These are phyloP conservation scores for Hydrolagus colliei DNA, from an alignment of 2,797 vertebrate species.

Conservation along the genomic window DNA sequence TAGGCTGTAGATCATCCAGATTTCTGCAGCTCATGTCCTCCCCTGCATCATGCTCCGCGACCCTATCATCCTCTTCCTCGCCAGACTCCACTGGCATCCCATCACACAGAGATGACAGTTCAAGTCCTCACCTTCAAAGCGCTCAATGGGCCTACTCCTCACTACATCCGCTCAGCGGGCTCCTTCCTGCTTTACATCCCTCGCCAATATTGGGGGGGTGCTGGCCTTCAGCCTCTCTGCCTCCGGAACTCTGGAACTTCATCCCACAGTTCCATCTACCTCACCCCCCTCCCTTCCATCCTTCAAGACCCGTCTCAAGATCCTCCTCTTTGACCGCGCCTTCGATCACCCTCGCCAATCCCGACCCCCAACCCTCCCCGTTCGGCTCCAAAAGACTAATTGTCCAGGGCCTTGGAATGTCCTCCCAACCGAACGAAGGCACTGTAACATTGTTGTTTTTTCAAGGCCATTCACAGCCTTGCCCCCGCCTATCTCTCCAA, in stretches of 20 bases:
- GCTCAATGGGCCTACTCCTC: neutral
- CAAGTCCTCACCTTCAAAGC: neutral
- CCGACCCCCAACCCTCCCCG: neutral
- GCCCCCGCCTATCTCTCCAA: too few species aligned
- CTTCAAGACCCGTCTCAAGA: too few species aligned
- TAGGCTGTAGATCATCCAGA: too few species aligned
- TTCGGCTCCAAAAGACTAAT: neutral
- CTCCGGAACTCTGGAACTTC: neutral
- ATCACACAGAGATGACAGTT: neutral
- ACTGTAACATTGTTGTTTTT: neutral
- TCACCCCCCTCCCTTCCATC: neutral
- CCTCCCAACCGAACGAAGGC: neutral
- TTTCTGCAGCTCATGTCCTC: too few species aligned
- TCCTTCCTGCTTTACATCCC: neutral
- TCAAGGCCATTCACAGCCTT: too few species aligned
- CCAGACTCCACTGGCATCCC: neutral
- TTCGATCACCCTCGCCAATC: too few species aligned
- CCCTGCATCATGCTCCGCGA: too few species aligned
- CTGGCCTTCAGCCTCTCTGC: neutral
- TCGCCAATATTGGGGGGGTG: neutral
- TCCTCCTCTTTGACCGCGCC: too few species aligned
- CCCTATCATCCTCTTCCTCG: too few species aligned
- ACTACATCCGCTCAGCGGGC: neutral
- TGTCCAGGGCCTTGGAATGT: neutral
- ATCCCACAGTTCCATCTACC: neutral